These are phyloP conservation scores for Drosophila elegans DNA, from an alignment of 1,140 invertebrate genomes.

Conservation along the genomic window DNA sequence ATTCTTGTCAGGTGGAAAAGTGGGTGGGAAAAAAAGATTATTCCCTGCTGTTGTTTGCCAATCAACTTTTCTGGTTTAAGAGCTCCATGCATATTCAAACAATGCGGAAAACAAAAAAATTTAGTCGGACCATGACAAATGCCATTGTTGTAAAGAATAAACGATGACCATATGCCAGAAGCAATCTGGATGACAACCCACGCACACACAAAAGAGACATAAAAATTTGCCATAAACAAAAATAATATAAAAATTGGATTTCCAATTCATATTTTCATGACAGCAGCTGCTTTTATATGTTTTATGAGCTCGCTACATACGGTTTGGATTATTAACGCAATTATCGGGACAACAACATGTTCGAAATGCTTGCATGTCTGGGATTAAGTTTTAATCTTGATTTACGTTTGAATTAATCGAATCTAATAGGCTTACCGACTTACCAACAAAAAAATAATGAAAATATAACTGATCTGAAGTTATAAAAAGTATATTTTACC, in stretches of 20 bases:
- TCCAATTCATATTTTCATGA: slow-evolving; percentile 26
- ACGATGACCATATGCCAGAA: slow-evolving; percentile 40
- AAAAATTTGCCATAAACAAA: slow-evolving; percentile 39
- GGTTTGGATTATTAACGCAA: slow-evolving; percentile 38
- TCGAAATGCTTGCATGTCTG: neutral
- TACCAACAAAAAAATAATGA: neutral
- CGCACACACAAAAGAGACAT: slow-evolving; percentile 8
- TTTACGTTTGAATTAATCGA: neutral
- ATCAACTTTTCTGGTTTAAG: slow-evolving; percentile 46
- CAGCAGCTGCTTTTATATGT: slow-evolving; percentile 41
- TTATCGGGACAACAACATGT: slow-evolving; percentile 1
- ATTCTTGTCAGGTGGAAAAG: slow-evolving; percentile 42
- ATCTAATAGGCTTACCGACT: neutral
- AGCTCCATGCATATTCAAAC: slow-evolving; percentile 66
- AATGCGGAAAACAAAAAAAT: slow-evolving; percentile 8
- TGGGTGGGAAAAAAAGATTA: neutral
- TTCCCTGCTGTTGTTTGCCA: slow-evolving; percentile 32
- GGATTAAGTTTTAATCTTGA: slow-evolving; percentile 11
- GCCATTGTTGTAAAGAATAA: slow-evolving; percentile 60
- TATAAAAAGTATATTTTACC: too few species aligned
- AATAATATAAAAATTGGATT: slow-evolving; percentile 50
- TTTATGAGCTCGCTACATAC: slow-evolving; percentile 22
- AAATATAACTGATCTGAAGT: neutral
- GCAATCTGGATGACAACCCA: slow-evolving; percentile 37
- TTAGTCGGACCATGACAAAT: slow-evolving; percentile 51